Conservation (phyloP, 2,113 vertebrate species). For the Bostrychus sinensis region DNA sequence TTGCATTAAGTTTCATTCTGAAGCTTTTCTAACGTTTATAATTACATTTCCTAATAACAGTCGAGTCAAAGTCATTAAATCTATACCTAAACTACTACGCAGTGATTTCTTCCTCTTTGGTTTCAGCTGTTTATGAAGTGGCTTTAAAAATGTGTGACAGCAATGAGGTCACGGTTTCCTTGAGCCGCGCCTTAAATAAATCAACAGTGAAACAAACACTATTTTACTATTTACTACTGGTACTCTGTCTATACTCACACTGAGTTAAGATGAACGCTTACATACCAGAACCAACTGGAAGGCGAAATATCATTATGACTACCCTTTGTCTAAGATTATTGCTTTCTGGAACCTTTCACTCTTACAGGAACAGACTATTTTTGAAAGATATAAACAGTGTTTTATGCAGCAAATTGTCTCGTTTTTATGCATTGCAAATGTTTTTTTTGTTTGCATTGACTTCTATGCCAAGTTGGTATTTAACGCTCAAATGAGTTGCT, state of each 20-base stretch:
- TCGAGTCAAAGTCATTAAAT: background rate
- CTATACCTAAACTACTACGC: background rate
- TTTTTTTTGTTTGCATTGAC: too few relatives aligned
- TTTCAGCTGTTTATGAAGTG: background rate
- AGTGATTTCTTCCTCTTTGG: background rate
- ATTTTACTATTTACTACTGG: background rate
- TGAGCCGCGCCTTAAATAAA: conserved; percentile 48
- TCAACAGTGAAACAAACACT: background rate
- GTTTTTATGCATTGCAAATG: too few relatives aligned
- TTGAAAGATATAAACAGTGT: background rate
- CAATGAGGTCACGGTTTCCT: conserved; percentile 10
- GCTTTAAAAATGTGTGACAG: background rate
- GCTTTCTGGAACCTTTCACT: background rate
- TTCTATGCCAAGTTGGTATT: too few relatives aligned
- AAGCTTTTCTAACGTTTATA: background rate
- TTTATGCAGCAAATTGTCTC: background rate
- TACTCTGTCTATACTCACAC: background rate
- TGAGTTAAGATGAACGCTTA: too few relatives aligned
- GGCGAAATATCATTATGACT: background rate
- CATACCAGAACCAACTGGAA: background rate
- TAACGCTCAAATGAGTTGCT: too few relatives aligned
- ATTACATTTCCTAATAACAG: background rate
- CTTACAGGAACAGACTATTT: background rate
- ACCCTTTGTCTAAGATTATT: background rate
- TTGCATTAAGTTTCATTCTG: conserved; percentile 4